Base-by-base conservation (phyloP, 2,888 invertebrate genomes). In the Rhingia campestris region DNA sequence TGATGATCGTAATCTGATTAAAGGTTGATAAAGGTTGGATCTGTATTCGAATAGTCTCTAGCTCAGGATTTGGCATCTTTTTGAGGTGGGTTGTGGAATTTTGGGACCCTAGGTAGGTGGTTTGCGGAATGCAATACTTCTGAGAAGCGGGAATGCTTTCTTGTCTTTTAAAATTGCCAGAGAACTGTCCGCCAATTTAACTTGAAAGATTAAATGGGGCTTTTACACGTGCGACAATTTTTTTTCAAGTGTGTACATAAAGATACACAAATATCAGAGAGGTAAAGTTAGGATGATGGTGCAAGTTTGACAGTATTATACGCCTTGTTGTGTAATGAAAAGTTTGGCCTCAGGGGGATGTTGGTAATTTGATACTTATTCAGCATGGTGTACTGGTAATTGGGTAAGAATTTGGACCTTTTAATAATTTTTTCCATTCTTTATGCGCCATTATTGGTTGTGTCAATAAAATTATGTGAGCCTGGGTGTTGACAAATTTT, bases 1-100 rank as follows among this genome's bases (percentile, higher is more conserved):
- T 74, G 45, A 63, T 56, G 69, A 84, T 64, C 75, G 64, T 80
- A 84, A 84, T 84, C 80, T 74, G 80, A 84, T 84, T 74, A 80
- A 56, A 74, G 41, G 37, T 79, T 58, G 82, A 69, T 79, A 74
- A 63, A 64, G 37, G 56, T 22, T 39, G 4, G 35, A 9, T 30
- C 7, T 58, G 6, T 7, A 53, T 47, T 22, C 22, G 22, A 53
- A 12, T 56, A 56, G 49, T 10, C 14, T 10, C 45, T 12, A 4
- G 45, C 56, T 37, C 45, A 74, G 61, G 66, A 77, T 77, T 70
- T 81, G 81, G 81, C 64, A 59, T 69, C 35, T 45, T 64, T 22
- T 69, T 73, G 77, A 77, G 33, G 51, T 67, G 56, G 67, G 56
- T 70, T 49, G 43, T 35, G 61, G 54, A 63, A 54, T 77, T 73